Conservation (phyloP, 1,140 invertebrate genomes). For the Drosophila oshimai region DNA sequence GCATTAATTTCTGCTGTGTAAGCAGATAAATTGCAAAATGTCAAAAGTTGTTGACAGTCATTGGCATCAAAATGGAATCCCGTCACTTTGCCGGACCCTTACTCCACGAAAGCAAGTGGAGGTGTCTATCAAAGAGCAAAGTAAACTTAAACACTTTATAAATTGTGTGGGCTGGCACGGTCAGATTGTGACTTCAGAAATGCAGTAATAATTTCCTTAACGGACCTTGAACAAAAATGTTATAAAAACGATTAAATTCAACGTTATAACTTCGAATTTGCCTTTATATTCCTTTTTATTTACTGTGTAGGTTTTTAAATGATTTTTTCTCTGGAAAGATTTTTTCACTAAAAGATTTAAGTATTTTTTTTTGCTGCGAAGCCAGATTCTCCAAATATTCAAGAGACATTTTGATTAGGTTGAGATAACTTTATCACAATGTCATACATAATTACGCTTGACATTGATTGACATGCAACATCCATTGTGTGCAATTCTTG, state of each 20-base stretch:
- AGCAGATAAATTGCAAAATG: conserved; percentile 77
- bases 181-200: conserved; percentile 1
- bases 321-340: no score
- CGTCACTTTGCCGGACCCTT: conserved; percentile 29
- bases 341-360: no score
- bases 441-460: no score
- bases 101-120: conserved; percentile 20
- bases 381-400: no score
- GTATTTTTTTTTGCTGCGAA: no score
- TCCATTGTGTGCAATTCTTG: no score
- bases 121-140: conserved; percentile 41
- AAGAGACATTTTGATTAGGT: no score
- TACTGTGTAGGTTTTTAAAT: no score
- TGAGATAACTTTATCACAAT: no score
- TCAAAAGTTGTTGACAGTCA: conserved; percentile 67
- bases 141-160: conserved; percentile 44
- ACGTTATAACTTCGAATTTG: no score
- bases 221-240: not conserved
- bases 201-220: not conserved
- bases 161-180: not conserved
- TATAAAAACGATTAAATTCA: not conserved
- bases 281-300: no score
- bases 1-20: conserved; percentile 78
- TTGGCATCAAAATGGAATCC: conserved; percentile 64
- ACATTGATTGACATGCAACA: no score